Base-by-base conservation (phyloP, 2,797 vertebrate genomes). In the Rhinatrema bivittatum region DNA sequence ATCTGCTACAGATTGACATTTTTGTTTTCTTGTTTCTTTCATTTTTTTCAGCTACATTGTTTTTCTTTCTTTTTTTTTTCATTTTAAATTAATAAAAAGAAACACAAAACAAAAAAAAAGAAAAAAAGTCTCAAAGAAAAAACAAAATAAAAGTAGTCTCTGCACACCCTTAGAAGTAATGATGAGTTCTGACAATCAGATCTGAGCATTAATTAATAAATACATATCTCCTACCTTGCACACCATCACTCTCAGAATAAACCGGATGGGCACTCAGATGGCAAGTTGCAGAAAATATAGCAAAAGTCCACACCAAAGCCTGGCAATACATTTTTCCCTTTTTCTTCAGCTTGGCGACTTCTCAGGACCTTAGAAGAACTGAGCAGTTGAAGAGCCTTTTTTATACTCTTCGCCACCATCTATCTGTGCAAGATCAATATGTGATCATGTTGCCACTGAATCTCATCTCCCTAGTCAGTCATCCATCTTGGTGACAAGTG, bases 151-250 rank as follows among this genome's bases (percentile, higher is more conserved):
- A n/a, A n/a, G n/a, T n/a, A n/a, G n/a, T n/a, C n/a, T n/a, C n/a
- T n/a, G n/a, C n/a, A n/a, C n/a, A n/a, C n/a, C n/a, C n/a, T n/a
- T n/a, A n/a, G n/a, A n/a, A n/a, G n/a, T n/a, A n/a, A n/a, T n/a
- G n/a, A n/a, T n/a, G n/a, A n/a, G n/a, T n/a, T n/a, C n/a, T n/a
- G n/a, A n/a, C n/a, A n/a, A n/a, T n/a, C n/a, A n/a, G n/a, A n/a
- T n/a, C n/a, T n/a, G n/a, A n/a, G n/a, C n/a, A n/a, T n/a, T n/a
- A n/a, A n/a, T n/a, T n/a, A n/a, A n/a, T n/a, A n/a, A n/a, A n/a
- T n/a, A n/a, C n/a, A n/a, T n/a, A n/a, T n/a, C n/a, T n/a, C 57
- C 61, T 61, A 65, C 57, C 53, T 41, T 36, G 36, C 22, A 16
- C 25, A 10, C 16, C 14, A 7, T 26, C 1, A 1, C 26, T 33